phyloP scores from a whole-genome alignment of 1,140 invertebrate species.

The Drosophila serrata region DNA sequence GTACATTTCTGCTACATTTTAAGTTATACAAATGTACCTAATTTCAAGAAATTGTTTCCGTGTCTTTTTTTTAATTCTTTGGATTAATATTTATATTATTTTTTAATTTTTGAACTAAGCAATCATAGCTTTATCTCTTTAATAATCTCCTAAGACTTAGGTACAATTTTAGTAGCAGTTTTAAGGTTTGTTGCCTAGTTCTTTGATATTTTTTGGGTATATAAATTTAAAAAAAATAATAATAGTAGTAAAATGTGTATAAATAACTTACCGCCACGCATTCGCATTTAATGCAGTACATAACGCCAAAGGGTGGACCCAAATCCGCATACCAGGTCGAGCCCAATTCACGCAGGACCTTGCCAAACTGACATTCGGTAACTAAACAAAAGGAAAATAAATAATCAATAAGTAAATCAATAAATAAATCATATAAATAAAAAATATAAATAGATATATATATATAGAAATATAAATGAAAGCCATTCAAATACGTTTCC shows the following conservation, averaged over 20 bases:
- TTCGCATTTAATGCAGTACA: conserved; percentile 97
- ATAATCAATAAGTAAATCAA: conserved; percentile 13
- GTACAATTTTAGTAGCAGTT: neutral
- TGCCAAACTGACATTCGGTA: conserved; percentile 96
- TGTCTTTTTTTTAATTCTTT: too few relatives aligned
- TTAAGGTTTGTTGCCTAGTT: neutral
- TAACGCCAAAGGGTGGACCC: conserved; percentile 95
- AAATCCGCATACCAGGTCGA: conserved; percentile 96
- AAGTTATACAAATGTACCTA: neutral
- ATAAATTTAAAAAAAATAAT: too few relatives aligned
- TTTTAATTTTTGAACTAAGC: too few relatives aligned
- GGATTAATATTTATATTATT: neutral
- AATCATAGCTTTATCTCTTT: neutral
- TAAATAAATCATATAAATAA: neutral
- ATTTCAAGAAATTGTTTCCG: neutral
- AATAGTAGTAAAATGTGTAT: neutral
- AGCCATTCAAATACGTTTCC: conserved; percentile 8
- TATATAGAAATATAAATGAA: neutral
- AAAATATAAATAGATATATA: neutral
- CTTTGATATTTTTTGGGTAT: neutral
- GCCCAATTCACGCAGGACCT: conserved; percentile 93
- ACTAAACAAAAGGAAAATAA: conserved; percentile 79
- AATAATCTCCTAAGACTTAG: too few relatives aligned
- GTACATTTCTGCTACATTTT: neutral
- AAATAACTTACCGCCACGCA: conserved; percentile 92